Conservation (phyloP, 2,113 vertebrate species). For the Setophaga petechia region DNA sequence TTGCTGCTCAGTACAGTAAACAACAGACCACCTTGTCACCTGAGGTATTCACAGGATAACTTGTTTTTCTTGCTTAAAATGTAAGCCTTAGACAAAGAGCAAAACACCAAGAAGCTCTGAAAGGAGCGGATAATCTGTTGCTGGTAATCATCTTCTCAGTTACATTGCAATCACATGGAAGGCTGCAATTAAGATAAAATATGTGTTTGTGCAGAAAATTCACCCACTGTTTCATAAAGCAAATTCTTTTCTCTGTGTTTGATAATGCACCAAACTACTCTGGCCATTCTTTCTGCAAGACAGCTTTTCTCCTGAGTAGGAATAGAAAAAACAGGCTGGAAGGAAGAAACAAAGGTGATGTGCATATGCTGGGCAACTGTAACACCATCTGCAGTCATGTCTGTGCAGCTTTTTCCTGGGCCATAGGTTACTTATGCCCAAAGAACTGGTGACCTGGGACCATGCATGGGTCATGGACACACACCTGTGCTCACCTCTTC, state of each 20-base stretch:
- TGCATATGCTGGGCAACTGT: background rate
- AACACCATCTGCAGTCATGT: background rate
- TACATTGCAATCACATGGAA: background rate
- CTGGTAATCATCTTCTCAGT: slow-evolving; percentile 36
- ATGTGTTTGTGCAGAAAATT: background rate
- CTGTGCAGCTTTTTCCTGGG: background rate
- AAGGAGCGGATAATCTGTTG: background rate
- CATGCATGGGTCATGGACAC: accelerated
- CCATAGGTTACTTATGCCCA: accelerated
- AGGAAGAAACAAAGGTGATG: background rate
- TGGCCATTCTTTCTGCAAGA: background rate
- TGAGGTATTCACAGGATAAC: background rate
- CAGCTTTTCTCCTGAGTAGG: background rate
- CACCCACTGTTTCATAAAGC: background rate
- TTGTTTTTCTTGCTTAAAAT: slow-evolving; percentile 19
- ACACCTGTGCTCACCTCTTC: background rate
- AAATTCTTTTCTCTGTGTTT: background rate
- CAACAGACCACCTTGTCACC: background rate
- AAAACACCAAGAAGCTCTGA: background rate
- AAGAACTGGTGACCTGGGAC: background rate
- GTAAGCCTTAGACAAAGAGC: background rate
- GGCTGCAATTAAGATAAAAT: background rate
- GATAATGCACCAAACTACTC: background rate
- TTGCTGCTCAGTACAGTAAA: background rate
- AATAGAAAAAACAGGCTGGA: background rate